Conservation (phyloP, 2,797 vertebrate genomes). For the Pteropus rufus region DNA sequence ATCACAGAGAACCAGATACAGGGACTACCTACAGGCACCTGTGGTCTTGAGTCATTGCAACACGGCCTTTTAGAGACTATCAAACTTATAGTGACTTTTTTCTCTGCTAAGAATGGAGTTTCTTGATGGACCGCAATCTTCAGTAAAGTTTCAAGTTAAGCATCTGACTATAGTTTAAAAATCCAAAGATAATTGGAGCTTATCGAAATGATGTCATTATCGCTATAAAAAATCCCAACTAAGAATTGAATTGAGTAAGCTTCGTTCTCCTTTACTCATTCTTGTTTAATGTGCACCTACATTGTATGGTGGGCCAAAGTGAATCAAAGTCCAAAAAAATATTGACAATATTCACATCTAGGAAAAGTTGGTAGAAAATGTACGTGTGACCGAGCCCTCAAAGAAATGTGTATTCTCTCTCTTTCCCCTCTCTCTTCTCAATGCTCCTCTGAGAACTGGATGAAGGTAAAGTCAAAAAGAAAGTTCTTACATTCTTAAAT, state of each 20-base stretch:
- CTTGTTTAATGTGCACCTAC: background rate
- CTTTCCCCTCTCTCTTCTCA: background rate
- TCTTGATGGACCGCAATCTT: background rate
- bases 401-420: accelerated
- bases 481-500: constrained; percentile 96
- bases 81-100: background rate
- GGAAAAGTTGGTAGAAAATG: background rate
- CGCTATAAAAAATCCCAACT: background rate
- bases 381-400: background rate
- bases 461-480: constrained; percentile 29
- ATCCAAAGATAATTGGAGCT: background rate
- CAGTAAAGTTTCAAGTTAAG: background rate
- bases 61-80: background rate
- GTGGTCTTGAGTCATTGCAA: background rate
- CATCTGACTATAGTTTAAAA: background rate
- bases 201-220: background rate
- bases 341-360: background rate
- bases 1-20: background rate
- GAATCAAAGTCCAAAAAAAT: background rate
- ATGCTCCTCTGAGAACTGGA: background rate
- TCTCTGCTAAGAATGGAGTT: background rate
- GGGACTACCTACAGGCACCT: background rate
- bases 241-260: background rate
- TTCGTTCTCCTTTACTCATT: background rate
- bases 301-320: background rate